Conservation (phyloP, 1,140 invertebrate genomes). For the Drosophila tropicalis region DNA sequence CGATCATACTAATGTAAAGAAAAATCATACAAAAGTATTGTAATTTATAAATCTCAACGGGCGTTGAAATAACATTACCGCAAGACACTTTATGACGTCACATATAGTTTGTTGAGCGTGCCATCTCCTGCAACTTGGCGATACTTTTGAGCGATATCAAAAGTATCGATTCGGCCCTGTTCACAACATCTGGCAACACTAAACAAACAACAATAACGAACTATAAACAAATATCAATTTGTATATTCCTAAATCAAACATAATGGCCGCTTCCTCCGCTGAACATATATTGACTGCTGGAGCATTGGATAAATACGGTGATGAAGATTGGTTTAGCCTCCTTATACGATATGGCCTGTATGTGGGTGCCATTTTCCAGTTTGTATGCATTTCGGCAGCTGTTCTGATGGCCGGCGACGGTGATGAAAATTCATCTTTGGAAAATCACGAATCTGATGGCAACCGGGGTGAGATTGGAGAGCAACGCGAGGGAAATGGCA, state of each 20-base stretch:
- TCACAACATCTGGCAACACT: background rate
- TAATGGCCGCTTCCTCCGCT: slow-evolving; percentile 48
- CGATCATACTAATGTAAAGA: background rate
- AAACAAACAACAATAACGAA: slow-evolving; percentile 28
- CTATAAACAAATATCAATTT: slow-evolving; percentile 9
- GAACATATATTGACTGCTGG: slow-evolving; percentile 52
- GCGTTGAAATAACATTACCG: too few relatives aligned
- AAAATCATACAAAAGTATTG: background rate
- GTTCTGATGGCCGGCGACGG: slow-evolving; percentile 61
- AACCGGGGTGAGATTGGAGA: slow-evolving; percentile 33
- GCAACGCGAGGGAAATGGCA: slow-evolving; percentile 34
- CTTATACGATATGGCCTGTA: slow-evolving; percentile 73
- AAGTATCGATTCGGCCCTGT: slow-evolving; percentile 13
- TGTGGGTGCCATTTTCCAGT: slow-evolving; percentile 74
- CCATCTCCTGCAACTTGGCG: background rate
- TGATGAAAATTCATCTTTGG: slow-evolving; percentile 33
- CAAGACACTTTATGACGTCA: background rate
- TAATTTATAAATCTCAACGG: too few relatives aligned
- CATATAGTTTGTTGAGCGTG: background rate
- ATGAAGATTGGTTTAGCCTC: slow-evolving; percentile 68
- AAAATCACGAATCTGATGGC: slow-evolving; percentile 18
- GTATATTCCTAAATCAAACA: slow-evolving; percentile 16
- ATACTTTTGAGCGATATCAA: background rate
- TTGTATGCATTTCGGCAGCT: slow-evolving; percentile 68
- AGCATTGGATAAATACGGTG: slow-evolving; percentile 67